Percentiles rank a stretch among this genome's conserved stretches.
These are phyloP conservation scores for Cepphus grylle DNA, from an alignment of 2,113 vertebrate species.

Conservation along the genomic window DNA sequence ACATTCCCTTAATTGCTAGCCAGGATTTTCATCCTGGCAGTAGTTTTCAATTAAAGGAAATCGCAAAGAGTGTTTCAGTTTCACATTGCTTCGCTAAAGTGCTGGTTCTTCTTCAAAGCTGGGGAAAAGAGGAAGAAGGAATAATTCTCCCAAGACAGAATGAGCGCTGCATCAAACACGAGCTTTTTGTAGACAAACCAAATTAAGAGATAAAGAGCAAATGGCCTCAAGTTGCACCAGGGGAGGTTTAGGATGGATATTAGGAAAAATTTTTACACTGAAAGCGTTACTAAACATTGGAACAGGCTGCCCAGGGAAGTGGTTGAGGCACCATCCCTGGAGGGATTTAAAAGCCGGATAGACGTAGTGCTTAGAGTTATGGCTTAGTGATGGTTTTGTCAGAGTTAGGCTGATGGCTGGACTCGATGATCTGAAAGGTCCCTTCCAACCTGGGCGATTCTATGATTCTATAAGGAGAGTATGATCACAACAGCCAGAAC, in stretches of 20 bases:
- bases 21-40: neutral
- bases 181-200: neutral
- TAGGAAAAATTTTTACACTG: no score
- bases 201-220: neutral
- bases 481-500: neutral
- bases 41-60: conserved; percentile 10
- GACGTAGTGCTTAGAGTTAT: no score
- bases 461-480: neutral
- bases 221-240: no score
- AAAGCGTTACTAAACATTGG: no score
- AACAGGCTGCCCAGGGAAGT: no score
- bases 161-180: neutral
- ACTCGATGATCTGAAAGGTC: no score
- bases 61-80: neutral
- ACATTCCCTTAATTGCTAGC: conserved; percentile 16
- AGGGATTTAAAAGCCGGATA: no score
- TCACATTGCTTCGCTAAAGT: neutral
- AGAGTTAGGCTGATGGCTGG: no score
- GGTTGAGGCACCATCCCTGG: no score
- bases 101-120: neutral
- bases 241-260: no score
- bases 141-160: neutral
- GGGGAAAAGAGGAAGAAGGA: neutral
- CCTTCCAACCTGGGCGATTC: no score
- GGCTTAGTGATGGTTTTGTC: no score